Evolutionary conservation across 2,888 invertebrate genomes (phyloP), one percentile per base, ranked within the genome.

Genomic region (Cremastobaeus sp.): DNA sequence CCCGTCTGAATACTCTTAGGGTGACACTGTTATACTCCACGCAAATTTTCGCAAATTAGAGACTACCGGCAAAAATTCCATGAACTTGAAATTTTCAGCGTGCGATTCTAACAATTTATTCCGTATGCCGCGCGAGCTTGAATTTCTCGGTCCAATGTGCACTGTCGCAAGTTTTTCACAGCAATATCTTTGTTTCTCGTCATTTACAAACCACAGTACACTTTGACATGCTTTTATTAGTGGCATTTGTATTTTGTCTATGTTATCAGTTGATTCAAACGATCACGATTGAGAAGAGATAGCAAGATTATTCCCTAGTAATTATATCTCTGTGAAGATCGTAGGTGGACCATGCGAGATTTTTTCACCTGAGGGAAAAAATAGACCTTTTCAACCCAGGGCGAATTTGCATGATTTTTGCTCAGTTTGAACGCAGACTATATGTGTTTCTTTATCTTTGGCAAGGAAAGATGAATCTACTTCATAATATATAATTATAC

Each of bases 161-260:
- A 84, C 84, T 82, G 84, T 82, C 48, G 62, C 60, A 62, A 84
- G 77, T 74, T 81, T 76, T 77, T 78, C 79, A 79, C 82, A 76
- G 76, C 82, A 84, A 83, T 76, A 73, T 82, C 66, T 78, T 79
- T 34, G 79, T 59, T 48, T 71, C 62, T 71, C 66, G 60, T 77
- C 80, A 8, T 69, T 84, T 83, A 83, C 80, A 20, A 77, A 79
- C 76, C 77, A 83, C 80, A 15, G 82, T 78, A 81, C 79, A 81
- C 71, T 79, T 81, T 83, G 82, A 84, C 83, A 82, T 82, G 86
- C 85, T 86, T 86, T 83, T 70, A 21, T 70, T 86, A 86, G 86
- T 86, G 81, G 83, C 84, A 85, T 86, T 84, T 83, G 83, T 84
- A 82, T 80, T 79, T 84, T 83, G 84, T 85, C 79, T 82, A 78